Evolutionary conservation across 2,113 vertebrate genomes (phyloP).

Genomic region (Mesembrinibis cayennensis): DNA sequence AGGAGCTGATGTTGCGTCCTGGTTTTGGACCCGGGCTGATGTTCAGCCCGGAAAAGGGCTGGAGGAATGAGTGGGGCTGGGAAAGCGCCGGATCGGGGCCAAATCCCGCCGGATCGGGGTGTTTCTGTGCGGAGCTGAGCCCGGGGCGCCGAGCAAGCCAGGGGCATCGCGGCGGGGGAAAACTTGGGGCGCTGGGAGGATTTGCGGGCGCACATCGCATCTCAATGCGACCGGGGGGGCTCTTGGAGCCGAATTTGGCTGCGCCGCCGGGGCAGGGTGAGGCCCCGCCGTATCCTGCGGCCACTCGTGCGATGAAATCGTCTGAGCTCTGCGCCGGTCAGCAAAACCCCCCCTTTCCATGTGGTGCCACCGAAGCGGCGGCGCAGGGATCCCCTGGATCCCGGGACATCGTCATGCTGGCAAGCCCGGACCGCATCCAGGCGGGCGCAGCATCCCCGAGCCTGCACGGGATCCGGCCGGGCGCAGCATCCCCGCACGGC

Average conservation of each 20-base stretch:
- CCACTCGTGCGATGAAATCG: neutral
- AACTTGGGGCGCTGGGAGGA: neutral
- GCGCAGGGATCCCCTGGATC: neutral
- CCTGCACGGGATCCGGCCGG: fast-evolving
- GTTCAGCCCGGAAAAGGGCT: neutral
- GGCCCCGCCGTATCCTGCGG: fast-evolving
- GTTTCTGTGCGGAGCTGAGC: neutral
- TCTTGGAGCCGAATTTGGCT: neutral
- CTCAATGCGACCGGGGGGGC: neutral
- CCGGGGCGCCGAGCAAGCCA: neutral
- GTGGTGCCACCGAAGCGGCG: fast-evolving
- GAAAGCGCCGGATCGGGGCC: neutral
- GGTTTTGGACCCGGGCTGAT: neutral
- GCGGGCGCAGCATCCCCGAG: neutral
- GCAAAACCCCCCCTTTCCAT: neutral
- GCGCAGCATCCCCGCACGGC: neutral
- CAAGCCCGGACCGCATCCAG: fast-evolving
- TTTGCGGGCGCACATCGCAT: fast-evolving
- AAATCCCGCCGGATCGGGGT: fast-evolving
- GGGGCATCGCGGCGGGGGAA: fast-evolving
- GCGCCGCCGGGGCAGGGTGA: neutral
- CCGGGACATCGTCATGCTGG: fast-evolving
- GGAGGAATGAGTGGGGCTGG: neutral
- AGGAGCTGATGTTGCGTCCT: neutral
- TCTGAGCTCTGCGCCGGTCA: neutral